Conservation (phyloP, 2,888 invertebrate genomes). For the Erebia palarica region DNA sequence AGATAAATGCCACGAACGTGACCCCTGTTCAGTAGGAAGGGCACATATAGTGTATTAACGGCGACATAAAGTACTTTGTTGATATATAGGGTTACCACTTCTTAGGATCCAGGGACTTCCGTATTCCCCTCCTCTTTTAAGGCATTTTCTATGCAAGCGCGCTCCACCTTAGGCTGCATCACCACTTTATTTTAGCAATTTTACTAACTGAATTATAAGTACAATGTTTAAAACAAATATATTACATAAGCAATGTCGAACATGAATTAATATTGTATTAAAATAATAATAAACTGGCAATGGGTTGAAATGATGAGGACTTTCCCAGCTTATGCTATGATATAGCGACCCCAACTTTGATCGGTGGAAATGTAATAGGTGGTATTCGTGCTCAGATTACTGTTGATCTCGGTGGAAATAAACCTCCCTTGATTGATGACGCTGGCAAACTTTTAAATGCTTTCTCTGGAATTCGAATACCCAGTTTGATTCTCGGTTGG, state of each 20-base stretch:
- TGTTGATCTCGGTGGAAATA: neutral
- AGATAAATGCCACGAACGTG: constrained; percentile 9
- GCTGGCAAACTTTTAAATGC: neutral
- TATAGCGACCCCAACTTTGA: neutral
- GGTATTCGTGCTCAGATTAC: constrained; percentile 18
- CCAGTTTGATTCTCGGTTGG: no score
- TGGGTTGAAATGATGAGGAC: no score
- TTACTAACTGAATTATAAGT: no score
- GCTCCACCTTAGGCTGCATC: no score
- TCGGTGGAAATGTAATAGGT: constrained; percentile 20
- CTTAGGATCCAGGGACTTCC: neutral
- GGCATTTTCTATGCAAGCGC: no score
- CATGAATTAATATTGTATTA: no score
- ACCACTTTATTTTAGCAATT: no score
- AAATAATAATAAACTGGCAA: no score
- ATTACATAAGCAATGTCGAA: no score
- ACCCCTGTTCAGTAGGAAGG: neutral
- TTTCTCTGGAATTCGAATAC: neutral
- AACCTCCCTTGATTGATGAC: constrained; percentile 10
- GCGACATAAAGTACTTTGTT: neutral
- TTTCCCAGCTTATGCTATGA: no score
- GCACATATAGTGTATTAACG: constrained; percentile 5
- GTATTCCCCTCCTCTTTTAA: no score
- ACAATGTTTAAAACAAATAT: no score
- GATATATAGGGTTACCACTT: neutral